Evolutionary conservation across 1,140 invertebrate species (phyloP).

Genomic region (Episyrphus balteatus): DNA sequence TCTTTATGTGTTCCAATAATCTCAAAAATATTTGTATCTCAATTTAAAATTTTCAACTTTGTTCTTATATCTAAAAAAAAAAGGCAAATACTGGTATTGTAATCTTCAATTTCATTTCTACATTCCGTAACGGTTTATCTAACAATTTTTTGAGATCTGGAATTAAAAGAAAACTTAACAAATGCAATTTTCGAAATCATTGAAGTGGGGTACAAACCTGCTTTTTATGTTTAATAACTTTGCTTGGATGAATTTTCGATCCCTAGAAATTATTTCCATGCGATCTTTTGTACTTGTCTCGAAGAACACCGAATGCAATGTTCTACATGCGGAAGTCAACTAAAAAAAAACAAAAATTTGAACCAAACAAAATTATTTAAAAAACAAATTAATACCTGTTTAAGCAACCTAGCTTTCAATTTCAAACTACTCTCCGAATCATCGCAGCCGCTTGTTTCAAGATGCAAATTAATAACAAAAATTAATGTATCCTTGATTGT

Average conservation of each 20-base stretch:
- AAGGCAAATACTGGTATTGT: no score
- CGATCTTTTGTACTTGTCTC: constrained; percentile 41
- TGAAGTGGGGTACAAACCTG: no score
- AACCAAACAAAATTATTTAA: background rate
- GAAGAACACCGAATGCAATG: constrained; percentile 49
- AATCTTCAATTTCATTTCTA: no score
- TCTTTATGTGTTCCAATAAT: no score
- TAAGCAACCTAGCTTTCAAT: constrained; percentile 48
- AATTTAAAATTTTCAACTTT: no score
- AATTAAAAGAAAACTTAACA: no score
- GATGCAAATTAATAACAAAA: constrained; percentile 61
- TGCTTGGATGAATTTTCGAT: constrained; percentile 32
- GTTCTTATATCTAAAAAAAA: no score
- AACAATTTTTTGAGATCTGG: no score
- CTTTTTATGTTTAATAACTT: constrained; percentile 16
- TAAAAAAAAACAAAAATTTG: constrained; percentile 19
- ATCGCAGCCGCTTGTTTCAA: constrained; percentile 43
- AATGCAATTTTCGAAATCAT: no score
- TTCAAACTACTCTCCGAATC: constrained; percentile 50
- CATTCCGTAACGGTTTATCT: no score
- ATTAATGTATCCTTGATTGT: constrained; percentile 67
- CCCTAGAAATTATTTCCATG: constrained; percentile 45
- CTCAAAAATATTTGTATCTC: no score
- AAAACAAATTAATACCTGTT: constrained; percentile 37
- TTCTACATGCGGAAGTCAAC: constrained; percentile 51